Evolutionary conservation across 2,888 invertebrate genomes (phyloP).

Genomic region (Idaea biselata): DNA sequence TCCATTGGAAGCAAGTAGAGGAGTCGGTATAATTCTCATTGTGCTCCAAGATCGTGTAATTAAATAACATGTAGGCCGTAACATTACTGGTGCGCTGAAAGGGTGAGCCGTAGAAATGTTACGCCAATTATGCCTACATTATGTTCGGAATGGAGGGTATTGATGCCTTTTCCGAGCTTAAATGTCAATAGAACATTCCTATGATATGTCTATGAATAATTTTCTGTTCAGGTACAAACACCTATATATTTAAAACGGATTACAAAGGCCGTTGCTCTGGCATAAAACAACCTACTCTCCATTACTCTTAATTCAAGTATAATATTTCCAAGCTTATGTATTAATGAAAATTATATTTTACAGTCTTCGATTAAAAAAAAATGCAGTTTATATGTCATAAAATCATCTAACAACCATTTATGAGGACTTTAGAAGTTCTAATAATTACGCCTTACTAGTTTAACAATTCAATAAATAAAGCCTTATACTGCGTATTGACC

Average conservation of each 20-base stretch:
- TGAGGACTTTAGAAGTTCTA: neutral
- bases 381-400: too few relatives aligned
- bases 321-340: too few relatives aligned
- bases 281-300: too few relatives aligned
- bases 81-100: slow-evolving; percentile 76
- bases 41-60: slow-evolving; percentile 76
- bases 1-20: slow-evolving; percentile 48
- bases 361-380: too few relatives aligned
- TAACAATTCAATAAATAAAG: neutral
- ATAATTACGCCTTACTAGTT: neutral
- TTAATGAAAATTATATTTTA: too few relatives aligned
- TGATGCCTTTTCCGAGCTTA: slow-evolving; percentile 51
- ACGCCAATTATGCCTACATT: slow-evolving; percentile 80
- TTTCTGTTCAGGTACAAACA: neutral
- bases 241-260: too few relatives aligned
- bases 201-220: slow-evolving; percentile 15
- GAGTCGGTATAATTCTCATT: slow-evolving; percentile 72
- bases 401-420: too few relatives aligned
- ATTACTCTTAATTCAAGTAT: too few relatives aligned
- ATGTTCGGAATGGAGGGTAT: slow-evolving; percentile 76
- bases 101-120: slow-evolving; percentile 78
- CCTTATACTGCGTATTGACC: neutral
- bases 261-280: too few relatives aligned
- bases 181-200: slow-evolving; percentile 23
- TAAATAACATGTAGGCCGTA: slow-evolving; percentile 79